Evolutionary conservation across 2,113 vertebrate genomes (phyloP), one percentile per base, ranked within the genome.

Genomic region (Xyliphius kryptos): DNA sequence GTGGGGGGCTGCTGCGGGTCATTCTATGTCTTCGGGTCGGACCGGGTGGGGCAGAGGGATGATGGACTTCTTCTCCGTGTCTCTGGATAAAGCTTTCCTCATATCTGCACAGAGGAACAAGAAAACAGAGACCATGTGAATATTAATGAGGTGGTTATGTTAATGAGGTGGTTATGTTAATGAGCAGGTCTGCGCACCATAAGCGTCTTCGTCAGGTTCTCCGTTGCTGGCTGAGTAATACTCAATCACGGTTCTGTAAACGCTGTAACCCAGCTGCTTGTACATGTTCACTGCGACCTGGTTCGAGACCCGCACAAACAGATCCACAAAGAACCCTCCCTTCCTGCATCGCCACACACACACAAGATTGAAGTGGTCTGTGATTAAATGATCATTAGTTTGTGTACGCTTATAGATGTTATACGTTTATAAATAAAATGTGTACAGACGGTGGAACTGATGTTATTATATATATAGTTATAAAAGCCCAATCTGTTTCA

Each of bases 201-300:
- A 98, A 0, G 94, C 94, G 12, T 97, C 94, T 70, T 98, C 93
- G 0, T 97, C 95, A 0, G 96, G 93, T 22, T 97, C 96, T 1
- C 93, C 94, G 0, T 93, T 98, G 80, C 94, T 98, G 8, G 94
- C 95, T 0, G 93, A 95, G 70, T 97, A 98, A 77, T 97, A 97
- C 73, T 98, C 92, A 10, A 98, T 87, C 3, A 97, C 95, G 0
- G 94, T 98, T 63, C 91, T 83, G 81, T 97, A 98, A 0, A 98
- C 94, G 0, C 95, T 98, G 87, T 98, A 98, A 68, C 95, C 95
- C 13, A 97, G 74, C 55, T 92, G 93, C 52, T 94, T 95, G 71
- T 97, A 97, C 94, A 97, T 97, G 79, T 91, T 98, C 21, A 98
- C 96, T 0, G 94, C 96, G 63, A 97, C 96, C 64, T 97, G 92